Evolutionary conservation across 1,140 invertebrate genomes (phyloP).

Genomic region (Drosophila cardini): DNA sequence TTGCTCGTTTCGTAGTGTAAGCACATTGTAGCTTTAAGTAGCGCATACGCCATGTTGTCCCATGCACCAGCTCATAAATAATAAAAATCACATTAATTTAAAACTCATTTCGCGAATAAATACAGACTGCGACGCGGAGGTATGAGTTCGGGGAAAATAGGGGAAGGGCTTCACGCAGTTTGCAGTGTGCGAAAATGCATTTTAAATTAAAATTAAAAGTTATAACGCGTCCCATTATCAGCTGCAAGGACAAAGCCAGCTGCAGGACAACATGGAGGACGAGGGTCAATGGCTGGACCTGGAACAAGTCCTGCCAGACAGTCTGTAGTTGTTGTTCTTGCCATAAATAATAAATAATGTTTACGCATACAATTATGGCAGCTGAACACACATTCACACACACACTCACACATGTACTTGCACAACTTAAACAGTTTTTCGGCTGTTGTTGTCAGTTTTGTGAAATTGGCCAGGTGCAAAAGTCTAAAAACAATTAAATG

Average conservation of each 20-base stretch:
- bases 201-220: slow-evolving; percentile 84
- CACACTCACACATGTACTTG: neutral
- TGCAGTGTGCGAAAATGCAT: slow-evolving; percentile 67
- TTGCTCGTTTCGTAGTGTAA: slow-evolving; percentile 6
- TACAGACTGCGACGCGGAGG: slow-evolving; percentile 38
- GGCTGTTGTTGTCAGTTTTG: slow-evolving; percentile 15
- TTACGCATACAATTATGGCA: slow-evolving; percentile 77
- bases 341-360: slow-evolving; percentile 80
- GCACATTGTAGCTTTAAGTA: slow-evolving; percentile 53
- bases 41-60: slow-evolving; percentile 50
- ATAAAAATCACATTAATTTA: slow-evolving; percentile 83
- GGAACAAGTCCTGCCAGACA: slow-evolving; percentile 6
- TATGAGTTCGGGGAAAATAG: neutral
- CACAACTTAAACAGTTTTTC: slow-evolving; percentile 17
- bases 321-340: slow-evolving; percentile 29
- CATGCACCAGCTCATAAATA: slow-evolving; percentile 66
- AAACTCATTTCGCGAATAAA: slow-evolving; percentile 78
- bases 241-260: slow-evolving; percentile 51
- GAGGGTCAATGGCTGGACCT: slow-evolving; percentile 13
- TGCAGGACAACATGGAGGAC: slow-evolving; percentile 20
- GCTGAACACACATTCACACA: slow-evolving; percentile 8
- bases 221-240: slow-evolving; percentile 71
- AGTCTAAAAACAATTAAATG: slow-evolving; percentile 82
- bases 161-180: slow-evolving; percentile 27
- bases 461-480: slow-evolving; percentile 71